Conservation (phyloP, 2,113 vertebrate genomes). For the Cercocebus atys region DNA sequence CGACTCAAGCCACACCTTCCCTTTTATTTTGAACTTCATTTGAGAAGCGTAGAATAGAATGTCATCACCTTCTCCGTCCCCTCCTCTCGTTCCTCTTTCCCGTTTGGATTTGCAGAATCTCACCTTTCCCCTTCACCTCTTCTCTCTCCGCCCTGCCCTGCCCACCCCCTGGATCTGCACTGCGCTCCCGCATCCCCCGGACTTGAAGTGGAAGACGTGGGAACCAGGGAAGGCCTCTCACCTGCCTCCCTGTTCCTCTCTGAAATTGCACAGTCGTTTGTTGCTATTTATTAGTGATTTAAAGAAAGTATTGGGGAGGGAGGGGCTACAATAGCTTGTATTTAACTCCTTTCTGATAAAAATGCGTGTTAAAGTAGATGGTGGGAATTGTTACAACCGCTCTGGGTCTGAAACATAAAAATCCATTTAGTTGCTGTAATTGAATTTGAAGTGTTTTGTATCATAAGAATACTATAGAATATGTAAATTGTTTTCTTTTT, state of each 20-base stretch:
- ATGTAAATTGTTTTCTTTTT: slow-evolving; percentile 86
- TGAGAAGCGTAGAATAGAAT: not conserved
- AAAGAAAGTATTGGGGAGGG: slow-evolving; percentile 63
- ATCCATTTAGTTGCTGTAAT: slow-evolving; percentile 84
- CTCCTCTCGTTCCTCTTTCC: not conserved
- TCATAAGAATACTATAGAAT: slow-evolving; percentile 87
- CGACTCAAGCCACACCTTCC: not conserved
- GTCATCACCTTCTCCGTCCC: not conserved
- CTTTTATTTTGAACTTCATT: slow-evolving; percentile 10
- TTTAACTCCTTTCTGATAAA: slow-evolving; percentile 79
- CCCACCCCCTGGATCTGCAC: not conserved
- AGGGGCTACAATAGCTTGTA: slow-evolving; percentile 67
- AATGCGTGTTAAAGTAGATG: slow-evolving; percentile 80
- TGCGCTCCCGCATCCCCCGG: not conserved
- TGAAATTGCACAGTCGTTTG: slow-evolving; percentile 75
- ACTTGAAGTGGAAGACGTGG: not conserved
- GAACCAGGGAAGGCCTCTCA: not conserved
- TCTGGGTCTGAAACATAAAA: slow-evolving; percentile 79
- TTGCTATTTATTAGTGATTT: slow-evolving; percentile 86
- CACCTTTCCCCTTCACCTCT: not conserved
- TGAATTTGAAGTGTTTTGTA: slow-evolving; percentile 89
- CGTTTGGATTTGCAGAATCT: not conserved
- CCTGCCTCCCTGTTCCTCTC: not conserved
- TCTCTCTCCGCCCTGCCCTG: not conserved
- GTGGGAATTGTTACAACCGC: slow-evolving; percentile 80